Percentiles rank a stretch among this genome's conserved stretches.
These are phyloP conservation scores for Macrophya alboannulata DNA, from an alignment of 2,888 invertebrate species.

Conservation along the genomic window DNA sequence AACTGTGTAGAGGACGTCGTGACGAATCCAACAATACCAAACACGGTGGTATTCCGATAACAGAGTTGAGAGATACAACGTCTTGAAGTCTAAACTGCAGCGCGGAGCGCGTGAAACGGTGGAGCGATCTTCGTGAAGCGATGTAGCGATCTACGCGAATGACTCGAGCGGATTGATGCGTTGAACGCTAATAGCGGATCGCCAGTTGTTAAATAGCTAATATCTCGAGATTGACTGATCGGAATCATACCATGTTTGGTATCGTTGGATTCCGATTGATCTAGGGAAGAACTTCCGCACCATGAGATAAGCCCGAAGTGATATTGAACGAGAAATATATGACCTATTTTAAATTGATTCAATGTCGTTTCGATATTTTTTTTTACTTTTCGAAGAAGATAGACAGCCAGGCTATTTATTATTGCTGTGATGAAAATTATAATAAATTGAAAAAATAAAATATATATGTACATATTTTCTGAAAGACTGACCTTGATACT, in stretches of 20 bases:
- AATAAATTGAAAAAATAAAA: not conserved
- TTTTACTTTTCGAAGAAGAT: not conserved
- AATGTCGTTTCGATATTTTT: not conserved
- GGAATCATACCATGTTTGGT: not conserved
- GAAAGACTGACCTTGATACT: conserved; percentile 97
- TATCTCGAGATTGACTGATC: not conserved
- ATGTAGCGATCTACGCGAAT: not conserved
- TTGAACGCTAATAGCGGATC: not conserved
- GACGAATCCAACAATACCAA: conserved; percentile 30
- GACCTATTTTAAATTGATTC: not conserved
- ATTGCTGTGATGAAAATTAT: not conserved
- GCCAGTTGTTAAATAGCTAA: not conserved
- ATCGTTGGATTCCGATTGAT: conserved; percentile 33
- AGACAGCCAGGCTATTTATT: no score
- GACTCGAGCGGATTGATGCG: not conserved
- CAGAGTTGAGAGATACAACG: not conserved
- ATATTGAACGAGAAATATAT: not conserved
- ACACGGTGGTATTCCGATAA: not conserved
- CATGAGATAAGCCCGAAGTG: not conserved
- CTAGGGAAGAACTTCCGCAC: not conserved
- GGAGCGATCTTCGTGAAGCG: not conserved
- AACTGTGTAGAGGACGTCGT: not conserved
- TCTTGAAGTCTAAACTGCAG: not conserved
- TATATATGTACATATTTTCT: not conserved
- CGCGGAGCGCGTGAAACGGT: not conserved